Percentiles rank a stretch among this genome's conserved stretches.
Conservation (phyloP, 2,888 invertebrate genomes). For the Incurvaria masculella region DNA sequence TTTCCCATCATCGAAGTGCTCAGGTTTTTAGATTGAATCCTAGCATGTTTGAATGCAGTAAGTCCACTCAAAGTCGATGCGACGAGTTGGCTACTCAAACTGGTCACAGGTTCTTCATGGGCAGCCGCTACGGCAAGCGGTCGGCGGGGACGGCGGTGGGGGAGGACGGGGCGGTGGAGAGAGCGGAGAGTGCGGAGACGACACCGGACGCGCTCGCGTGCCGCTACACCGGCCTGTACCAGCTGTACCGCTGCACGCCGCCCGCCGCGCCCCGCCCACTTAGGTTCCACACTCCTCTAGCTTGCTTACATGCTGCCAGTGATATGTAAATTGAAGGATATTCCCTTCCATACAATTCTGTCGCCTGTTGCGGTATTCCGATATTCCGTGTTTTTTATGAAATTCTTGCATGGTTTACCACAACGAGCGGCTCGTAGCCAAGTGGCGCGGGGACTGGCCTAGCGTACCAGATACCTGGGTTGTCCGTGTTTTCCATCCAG, state of each 20-base stretch:
- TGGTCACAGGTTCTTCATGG: constrained; percentile 29
- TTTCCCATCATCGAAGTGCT: too few species aligned
- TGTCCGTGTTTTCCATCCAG: too few species aligned
- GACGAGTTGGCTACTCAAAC: neutral
- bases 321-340: too few species aligned
- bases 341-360: too few species aligned
- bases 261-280: neutral
- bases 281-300: constrained; percentile 8
- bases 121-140: constrained; percentile 36
- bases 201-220: constrained; percentile 15
- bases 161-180: constrained; percentile 4
- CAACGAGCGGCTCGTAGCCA: too few species aligned
- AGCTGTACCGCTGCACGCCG: constrained; percentile 23
- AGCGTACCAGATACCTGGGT: too few species aligned
- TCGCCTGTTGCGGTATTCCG: too few species aligned
- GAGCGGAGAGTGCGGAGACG: constrained; percentile 8
- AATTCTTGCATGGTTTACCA: too few species aligned
- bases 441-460: too few species aligned
- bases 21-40: too few species aligned
- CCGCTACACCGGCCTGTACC: constrained; percentile 25
- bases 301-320: too few species aligned
- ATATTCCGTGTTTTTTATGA: too few species aligned
- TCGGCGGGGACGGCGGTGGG: constrained; percentile 16
- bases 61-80: neutral
- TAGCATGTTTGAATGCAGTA: neutral